Evolutionary conservation across 2,888 invertebrate genomes (phyloP), one percentile per base, ranked within the genome.

Genomic region (Ligdia adustata): DNA sequence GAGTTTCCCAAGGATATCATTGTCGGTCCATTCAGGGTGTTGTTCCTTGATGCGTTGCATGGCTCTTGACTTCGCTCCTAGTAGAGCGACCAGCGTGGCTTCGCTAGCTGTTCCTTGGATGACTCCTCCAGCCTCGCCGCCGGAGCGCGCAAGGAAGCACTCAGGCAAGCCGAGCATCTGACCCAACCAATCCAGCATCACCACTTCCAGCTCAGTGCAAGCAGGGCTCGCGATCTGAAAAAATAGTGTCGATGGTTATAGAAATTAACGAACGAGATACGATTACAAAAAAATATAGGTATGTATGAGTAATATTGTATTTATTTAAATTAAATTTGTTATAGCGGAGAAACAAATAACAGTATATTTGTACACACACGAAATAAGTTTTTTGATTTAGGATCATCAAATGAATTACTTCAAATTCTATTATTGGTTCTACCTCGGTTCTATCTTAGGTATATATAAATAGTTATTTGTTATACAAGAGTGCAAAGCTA

Each of bases 61-160:
- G 49, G 93, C 93, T 53, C 93, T 93, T 2, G 95, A 93, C 77
- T 97, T 96, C 7, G 98, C 98, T 0, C 97, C 97, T n/a, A 98
- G 90, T 6, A 99, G 90, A 0, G 97, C 97, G 1, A 99, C 97
- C 39, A 98, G 88, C 0, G 98, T 98, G 3, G 98, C 97, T 79
- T 99, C 98, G 74, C 97, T 98, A 20, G 98, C 98, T 0, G 98
- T 98, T 39, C 98, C 97, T 91, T 98, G 93, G 60, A 97, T 97
- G 4, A 97, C 97, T 6, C 97, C 97, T n/a, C 96, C 95, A 1
- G 95, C 97, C 43, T 95, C 96, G 46, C 95, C 95, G 0, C 96
- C 97, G 0, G 95, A 94, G 54, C 94, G 92, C 1, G 96, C 95
- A 34, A 98, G 87, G 82, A 98, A 98, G 60, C 93, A 93, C 9